Base-by-base conservation (phyloP, 2,888 invertebrate species). In the Diplazon laetatorius region DNA sequence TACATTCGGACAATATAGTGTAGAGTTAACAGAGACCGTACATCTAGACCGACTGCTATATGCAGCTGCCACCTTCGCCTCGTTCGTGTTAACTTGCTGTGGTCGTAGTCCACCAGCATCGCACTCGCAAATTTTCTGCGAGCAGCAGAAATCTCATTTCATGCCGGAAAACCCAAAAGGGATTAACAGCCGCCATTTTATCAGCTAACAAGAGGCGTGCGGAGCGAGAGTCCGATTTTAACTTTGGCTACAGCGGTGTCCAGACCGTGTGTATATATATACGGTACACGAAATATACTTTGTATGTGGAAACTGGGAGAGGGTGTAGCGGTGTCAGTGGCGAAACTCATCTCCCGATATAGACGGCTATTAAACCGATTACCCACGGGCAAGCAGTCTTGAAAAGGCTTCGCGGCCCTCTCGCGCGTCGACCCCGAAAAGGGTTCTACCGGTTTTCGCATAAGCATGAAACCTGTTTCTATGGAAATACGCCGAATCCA, bases 301-400 rank as follows among this genome's bases (percentile, higher is more conserved):
- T 46, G 16, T 59, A 71, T 57, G 12, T 63, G 22, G 42, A 22
- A 59, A 72, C 63, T 79, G 72, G 9, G 39, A 76, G 72, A 69
- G 55, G 78, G 71, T n/a, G n/a, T 52, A 52, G 66, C 39, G 42
- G 55, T 39, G 39, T 30, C 71, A 71, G 39, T 48, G 74, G 65
- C 44, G 57, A 78, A 78, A 62, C 71, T 78, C 78, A 78, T 75
- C 74, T 60, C 52, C 78, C 82, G 79, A 80, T 65, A 66, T 75
- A 69, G 76, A 79, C 84, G 82, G 84, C 88, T 89, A 89, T 89
- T 89, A 90, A 90, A 89, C 87, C 89, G 88, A 90, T 90, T 89
- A 90, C 86, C 84, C 77, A 85, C 82, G 85, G 85, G 79, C 82
- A 85, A 85, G 85, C 86, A 82, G 80, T 71, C 80, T 80, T 82